Evolutionary conservation across 2,797 vertebrate species (phyloP).

Genomic region (Prionace glauca): DNA sequence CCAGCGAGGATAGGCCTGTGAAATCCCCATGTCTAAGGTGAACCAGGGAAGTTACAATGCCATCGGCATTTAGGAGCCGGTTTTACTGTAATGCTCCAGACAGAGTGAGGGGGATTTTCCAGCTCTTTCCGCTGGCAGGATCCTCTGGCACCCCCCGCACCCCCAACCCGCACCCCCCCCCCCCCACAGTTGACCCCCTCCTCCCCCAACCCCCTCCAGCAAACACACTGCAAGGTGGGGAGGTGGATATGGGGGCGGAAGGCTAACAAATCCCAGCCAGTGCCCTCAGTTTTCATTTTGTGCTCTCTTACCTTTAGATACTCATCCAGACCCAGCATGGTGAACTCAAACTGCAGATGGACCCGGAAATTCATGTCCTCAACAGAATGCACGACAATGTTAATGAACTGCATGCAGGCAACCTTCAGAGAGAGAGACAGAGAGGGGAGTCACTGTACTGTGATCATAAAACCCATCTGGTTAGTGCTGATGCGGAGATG

Average conservation of each 20-base stretch:
- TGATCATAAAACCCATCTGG: not conserved
- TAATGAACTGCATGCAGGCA: constrained; percentile 93
- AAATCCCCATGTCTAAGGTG: not conserved
- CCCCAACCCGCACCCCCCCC: too few species aligned
- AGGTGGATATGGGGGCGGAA: too few species aligned
- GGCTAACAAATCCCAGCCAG: too few species aligned
- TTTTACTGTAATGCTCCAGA: not conserved
- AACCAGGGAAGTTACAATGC: not conserved
- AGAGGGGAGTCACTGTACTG: not conserved
- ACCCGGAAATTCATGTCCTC: constrained; percentile 94
- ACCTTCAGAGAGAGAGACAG: constrained; percentile 56
- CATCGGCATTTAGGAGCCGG: not conserved
- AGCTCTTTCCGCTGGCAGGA: too few species aligned
- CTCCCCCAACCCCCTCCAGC: too few species aligned
- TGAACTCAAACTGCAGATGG: constrained; percentile 87
- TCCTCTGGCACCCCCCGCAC: too few species aligned
- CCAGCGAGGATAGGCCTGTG: not conserved
- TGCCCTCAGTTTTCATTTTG: not conserved
- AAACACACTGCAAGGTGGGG: too few species aligned
- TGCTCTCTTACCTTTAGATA: constrained; percentile 47
- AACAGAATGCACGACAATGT: constrained; percentile 88
- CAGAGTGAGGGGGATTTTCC: not conserved
- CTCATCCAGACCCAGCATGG: constrained; percentile 73
- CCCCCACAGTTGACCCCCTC: too few species aligned
- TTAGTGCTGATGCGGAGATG: not conserved